These are phyloP conservation scores for Hemichromis elongatus DNA, from an alignment of 2,113 vertebrate genomes.

Conservation along the genomic window DNA sequence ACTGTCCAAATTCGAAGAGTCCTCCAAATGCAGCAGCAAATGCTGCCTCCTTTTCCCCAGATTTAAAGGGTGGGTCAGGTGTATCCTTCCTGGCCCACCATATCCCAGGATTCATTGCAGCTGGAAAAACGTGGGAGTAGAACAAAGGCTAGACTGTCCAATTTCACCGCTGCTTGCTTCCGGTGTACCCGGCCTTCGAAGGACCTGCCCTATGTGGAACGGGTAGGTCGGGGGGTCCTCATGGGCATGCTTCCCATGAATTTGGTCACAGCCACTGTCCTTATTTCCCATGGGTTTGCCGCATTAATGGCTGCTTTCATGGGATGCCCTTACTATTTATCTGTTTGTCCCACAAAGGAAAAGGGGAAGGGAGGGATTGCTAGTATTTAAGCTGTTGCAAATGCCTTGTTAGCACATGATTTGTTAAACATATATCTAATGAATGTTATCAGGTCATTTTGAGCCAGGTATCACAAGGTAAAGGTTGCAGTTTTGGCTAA, in stretches of 20 bases:
- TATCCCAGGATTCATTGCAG: not conserved
- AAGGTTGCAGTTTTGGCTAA: rapidly evolving
- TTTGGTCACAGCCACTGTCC: not conserved
- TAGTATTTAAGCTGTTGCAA: not conserved
- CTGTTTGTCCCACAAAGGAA: not conserved
- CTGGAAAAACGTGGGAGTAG: rapidly evolving
- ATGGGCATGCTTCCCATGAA: not conserved
- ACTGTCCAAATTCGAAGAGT: not conserved
- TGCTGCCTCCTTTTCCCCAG: not conserved
- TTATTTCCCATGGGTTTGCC: not conserved
- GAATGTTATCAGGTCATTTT: not conserved
- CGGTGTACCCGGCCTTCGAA: not conserved
- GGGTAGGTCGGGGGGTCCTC: not conserved
- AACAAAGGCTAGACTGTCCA: not conserved
- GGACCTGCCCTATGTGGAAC: rapidly evolving
- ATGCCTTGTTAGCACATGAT: not conserved
- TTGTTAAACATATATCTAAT: not conserved
- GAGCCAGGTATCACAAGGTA: not conserved
- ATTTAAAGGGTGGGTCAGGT: rapidly evolving
- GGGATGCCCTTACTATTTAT: not conserved
- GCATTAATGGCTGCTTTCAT: rapidly evolving
- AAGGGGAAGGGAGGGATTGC: rapidly evolving
- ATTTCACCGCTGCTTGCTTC: not conserved
- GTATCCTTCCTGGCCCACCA: not conserved
- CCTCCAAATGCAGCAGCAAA: not conserved